These are phyloP conservation scores for Archaeoteleia sp. DNA, from an alignment of 2,888 invertebrate genomes.

Conservation along the genomic window DNA sequence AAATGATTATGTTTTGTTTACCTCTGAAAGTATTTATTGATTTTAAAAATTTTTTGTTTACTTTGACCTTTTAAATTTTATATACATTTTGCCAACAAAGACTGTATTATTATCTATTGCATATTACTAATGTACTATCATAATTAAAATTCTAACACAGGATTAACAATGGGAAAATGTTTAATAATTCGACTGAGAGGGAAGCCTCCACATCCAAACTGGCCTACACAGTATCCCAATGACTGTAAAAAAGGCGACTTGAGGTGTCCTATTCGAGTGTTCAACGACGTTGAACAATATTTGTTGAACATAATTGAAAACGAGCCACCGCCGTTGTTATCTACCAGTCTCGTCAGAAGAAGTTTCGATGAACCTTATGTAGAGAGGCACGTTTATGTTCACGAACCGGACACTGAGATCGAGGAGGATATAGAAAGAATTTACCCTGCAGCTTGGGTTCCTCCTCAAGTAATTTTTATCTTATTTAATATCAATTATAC, in stretches of 20 bases:
- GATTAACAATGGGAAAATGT: constrained; percentile 58
- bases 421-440: constrained; percentile 52
- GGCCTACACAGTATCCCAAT: constrained; percentile 64
- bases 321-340: constrained; percentile 47
- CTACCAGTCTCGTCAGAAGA: constrained; percentile 23
- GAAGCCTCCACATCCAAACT: constrained; percentile 62
- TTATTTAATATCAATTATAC: no score
- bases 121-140: no score
- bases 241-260: constrained; percentile 47
- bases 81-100: no score
- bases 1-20: no score
- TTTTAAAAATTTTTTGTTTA: no score
- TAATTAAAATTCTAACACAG: no score
- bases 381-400: constrained; percentile 53
- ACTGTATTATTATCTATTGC: no score
- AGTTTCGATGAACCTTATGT: constrained; percentile 49
- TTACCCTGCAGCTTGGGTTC: constrained; percentile 64
- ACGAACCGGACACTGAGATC: constrained; percentile 56
- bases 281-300: constrained; percentile 67
- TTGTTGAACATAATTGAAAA: constrained; percentile 53
- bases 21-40: no score
- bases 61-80: no score
- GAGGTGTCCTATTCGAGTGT: constrained; percentile 60
- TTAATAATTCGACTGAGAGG: constrained; percentile 63
- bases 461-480: constrained; percentile 66